These are phyloP conservation scores for Scaptomyza flava DNA, from an alignment of 2,888 invertebrate genomes.

Conservation along the genomic window DNA sequence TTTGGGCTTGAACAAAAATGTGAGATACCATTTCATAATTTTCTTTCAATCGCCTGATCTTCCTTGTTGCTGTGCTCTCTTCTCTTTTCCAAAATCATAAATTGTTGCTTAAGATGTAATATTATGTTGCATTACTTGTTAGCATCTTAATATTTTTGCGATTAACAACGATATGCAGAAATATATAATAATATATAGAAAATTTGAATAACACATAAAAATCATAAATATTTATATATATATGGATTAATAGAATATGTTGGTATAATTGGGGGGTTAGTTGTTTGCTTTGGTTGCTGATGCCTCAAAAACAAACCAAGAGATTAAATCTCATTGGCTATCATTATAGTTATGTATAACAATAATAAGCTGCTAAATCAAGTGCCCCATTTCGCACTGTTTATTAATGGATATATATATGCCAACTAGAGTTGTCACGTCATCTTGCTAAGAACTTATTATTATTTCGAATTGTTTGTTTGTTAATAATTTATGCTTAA, in stretches of 20 bases:
- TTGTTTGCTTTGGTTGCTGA: conserved; percentile 14
- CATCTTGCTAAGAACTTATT: conserved; percentile 24
- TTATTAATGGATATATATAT: not conserved
- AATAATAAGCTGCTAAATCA: conserved; percentile 25
- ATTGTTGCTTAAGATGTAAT: conserved; percentile 45
- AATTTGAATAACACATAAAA: conserved; percentile 56
- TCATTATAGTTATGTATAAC: conserved; percentile 18
- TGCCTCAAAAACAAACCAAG: conserved; percentile 7
- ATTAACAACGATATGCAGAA: conserved; percentile 73
- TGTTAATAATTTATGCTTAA: conserved; percentile 30
- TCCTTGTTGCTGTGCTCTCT: conserved; percentile 18
- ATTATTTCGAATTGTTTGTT: conserved; percentile 20
- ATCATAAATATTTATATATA: conserved; percentile 38
- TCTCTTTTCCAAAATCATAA: conserved; percentile 34
- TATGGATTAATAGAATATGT: not conserved
- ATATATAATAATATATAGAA: conserved; percentile 35
- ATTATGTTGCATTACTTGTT: conserved; percentile 33
- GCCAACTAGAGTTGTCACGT: conserved; percentile 28
- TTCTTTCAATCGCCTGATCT: conserved; percentile 18
- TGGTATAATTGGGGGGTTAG: conserved; percentile 33
- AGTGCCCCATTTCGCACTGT: conserved; percentile 17
- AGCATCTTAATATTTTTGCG: conserved; percentile 38
- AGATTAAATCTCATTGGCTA: conserved; percentile 23
- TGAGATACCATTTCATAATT: conserved; percentile 29
- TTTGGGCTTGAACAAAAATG: conserved; percentile 37